Conservation (phyloP, 2,888 invertebrate genomes). For the Drosophila flavopinicola region DNA sequence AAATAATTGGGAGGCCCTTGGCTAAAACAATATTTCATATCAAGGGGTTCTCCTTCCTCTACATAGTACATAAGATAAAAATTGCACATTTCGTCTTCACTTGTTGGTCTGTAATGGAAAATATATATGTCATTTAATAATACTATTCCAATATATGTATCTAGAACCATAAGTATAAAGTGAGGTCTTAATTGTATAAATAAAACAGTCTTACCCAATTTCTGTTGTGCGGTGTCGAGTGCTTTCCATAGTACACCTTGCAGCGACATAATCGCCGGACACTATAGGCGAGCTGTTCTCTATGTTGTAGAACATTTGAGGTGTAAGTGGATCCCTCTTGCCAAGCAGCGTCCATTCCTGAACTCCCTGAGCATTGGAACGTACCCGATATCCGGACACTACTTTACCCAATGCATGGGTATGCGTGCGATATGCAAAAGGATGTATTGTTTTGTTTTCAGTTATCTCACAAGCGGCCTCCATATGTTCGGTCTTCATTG, state of each 20-base stretch:
- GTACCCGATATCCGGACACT: constrained; percentile 92
- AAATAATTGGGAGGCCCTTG: constrained; percentile 93
- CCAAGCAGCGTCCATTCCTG: constrained; percentile 93
- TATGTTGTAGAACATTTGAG: constrained; percentile 97
- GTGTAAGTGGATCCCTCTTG: constrained; percentile 92
- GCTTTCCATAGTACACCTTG: constrained; percentile 96
- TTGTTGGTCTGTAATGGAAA: constrained; percentile 89
- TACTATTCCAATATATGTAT: too few species aligned
- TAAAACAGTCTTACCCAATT: constrained; percentile 88
- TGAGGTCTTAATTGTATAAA: background rate
- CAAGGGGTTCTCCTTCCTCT: constrained; percentile 89
- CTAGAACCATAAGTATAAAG: too few species aligned
- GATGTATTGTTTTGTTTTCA: constrained; percentile 94
- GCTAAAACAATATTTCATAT: constrained; percentile 93
- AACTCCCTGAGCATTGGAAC: constrained; percentile 85
- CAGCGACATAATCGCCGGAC: constrained; percentile 91
- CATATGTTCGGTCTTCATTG: constrained; percentile 91
- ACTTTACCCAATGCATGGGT: constrained; percentile 95
- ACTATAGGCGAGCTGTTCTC: constrained; percentile 87
- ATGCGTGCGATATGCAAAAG: constrained; percentile 97
- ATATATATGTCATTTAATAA: background rate
- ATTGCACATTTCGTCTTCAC: constrained; percentile 97
- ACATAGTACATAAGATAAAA: constrained; percentile 98
- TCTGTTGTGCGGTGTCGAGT: constrained; percentile 87
- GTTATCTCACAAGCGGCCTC: constrained; percentile 94